Evolutionary conservation across 2,113 vertebrate species (phyloP), one percentile per base, ranked within the genome.

Genomic region (Fregetta grallaria): DNA sequence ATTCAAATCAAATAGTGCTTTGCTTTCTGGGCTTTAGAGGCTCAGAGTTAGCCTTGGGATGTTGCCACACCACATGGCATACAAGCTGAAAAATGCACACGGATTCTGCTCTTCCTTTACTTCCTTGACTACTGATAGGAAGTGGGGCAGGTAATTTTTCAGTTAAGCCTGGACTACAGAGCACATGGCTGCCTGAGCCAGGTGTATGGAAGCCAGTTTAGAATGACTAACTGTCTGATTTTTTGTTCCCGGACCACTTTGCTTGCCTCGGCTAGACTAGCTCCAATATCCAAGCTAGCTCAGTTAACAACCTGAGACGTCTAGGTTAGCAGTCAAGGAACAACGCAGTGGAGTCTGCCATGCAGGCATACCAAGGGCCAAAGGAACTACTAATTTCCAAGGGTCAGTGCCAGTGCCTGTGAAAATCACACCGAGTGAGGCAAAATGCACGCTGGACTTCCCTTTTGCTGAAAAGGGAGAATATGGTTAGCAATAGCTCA

Each of bases 21-120:
- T 59, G 32, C 14, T 45, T 75, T 56, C 67, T 36, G n/a, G 49
- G 8, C 27, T 81, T 53, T 14, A 73, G 47, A 56, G 58, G 58
- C 44, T 42, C 58, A 70, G 58, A 81, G 77, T 47, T 47, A 61
- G 23, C 27, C 59, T 76, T 7, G 1, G 38, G 16, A 27, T 49
- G 13, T 32, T 76, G 44, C 42, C 7, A 78, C 8, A 67, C 29
- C 38, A 36, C 0, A 0, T 26, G 5, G 17, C 26, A 25, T 38
- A 58, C 17, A 11, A 75, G 29, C 13, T 78, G 65, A 50, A 82
- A 62, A 74, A 71, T 36, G 23, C 9, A 15, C 18, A 5, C 38
- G 15, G 17, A 19, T 74, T 93, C 56, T 78, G 29, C 52, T 65
- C 38, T 62, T 87, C 25, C 4, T 27, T 66, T 89, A 32, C 26